A percentile compares a stretch with the other conserved stretches of the same genome.
Conservation (phyloP, 2,888 invertebrate species). For the Hybos culiciformis region DNA sequence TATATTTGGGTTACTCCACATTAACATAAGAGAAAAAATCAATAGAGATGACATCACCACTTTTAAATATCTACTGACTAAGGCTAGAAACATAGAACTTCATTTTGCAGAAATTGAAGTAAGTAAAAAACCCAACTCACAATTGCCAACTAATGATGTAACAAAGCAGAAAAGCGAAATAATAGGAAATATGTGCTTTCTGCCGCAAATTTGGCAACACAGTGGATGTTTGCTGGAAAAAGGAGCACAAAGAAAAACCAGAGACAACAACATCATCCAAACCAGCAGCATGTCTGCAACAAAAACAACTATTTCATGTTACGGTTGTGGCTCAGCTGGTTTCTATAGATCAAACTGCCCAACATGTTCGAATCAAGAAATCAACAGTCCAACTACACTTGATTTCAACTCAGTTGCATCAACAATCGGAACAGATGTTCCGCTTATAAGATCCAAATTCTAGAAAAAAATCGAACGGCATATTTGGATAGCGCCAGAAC, state of each 20-base stretch:
- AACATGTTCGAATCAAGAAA: background rate
- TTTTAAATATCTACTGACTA: constrained; percentile 2
- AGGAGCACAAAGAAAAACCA: background rate
- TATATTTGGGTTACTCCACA: constrained; percentile 1
- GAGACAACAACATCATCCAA: background rate
- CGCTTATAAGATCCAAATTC: constrained; percentile 2
- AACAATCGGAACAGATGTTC: constrained; percentile 1
- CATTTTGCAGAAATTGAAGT: background rate
- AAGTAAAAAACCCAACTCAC: background rate
- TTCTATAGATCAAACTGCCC: constrained; percentile 4
- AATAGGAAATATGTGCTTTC: too few relatives aligned
- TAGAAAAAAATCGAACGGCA: constrained; percentile 5
- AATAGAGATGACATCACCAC: constrained; percentile 1
- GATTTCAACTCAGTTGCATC: background rate
- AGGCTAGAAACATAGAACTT: constrained; percentile 2
- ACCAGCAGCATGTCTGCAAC: background rate
- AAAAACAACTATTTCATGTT: constrained; percentile 2
- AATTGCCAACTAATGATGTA: background rate
- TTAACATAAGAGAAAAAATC: constrained; percentile 9
- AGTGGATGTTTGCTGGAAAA: background rate
- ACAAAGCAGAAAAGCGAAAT: background rate
- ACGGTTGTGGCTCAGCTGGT: constrained; percentile 4
- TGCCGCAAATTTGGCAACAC: background rate
- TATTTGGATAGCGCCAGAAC: constrained; percentile 8
- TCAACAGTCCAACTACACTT: background rate